phyloP scores from a whole-genome alignment of 2,888 invertebrate genomes.

The Atrina japonica region DNA sequence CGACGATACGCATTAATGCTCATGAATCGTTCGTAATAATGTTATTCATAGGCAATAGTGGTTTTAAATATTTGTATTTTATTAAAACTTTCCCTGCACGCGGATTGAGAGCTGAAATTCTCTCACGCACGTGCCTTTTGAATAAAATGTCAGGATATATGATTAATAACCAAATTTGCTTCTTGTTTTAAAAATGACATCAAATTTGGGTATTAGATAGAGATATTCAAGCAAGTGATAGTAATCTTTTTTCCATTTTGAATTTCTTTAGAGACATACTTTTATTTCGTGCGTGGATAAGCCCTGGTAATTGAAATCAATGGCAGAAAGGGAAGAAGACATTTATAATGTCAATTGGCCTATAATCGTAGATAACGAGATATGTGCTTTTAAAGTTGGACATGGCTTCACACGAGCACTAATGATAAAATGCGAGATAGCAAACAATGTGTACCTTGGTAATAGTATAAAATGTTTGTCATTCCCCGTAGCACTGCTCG shows the following conservation, averaged over 20 bases:
- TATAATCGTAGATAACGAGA: slow-evolving; percentile 33
- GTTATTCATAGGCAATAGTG: slow-evolving; percentile 13
- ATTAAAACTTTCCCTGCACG: slow-evolving; percentile 21
- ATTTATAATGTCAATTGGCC: slow-evolving; percentile 42
- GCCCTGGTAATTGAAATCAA: slow-evolving; percentile 40
- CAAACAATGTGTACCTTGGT: slow-evolving; percentile 16
- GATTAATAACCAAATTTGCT: slow-evolving; percentile 16
- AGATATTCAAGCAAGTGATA: slow-evolving; percentile 30
- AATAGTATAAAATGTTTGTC: slow-evolving; percentile 14
- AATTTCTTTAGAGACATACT: slow-evolving; percentile 22
- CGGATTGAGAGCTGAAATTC: slow-evolving; percentile 4
- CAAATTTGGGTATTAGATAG: slow-evolving; percentile 24
- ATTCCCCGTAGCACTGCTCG: slow-evolving; percentile 10
- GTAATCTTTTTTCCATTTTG: slow-evolving; percentile 33
- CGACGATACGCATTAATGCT: slow-evolving; percentile 28
- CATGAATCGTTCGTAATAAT: slow-evolving; percentile 15
- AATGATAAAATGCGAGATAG: slow-evolving; percentile 30
- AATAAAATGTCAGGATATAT: slow-evolving; percentile 13
- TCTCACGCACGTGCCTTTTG: slow-evolving; percentile 29
- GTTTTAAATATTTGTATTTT: slow-evolving; percentile 20
- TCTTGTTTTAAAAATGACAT: slow-evolving; percentile 33
- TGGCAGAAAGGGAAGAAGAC: slow-evolving; percentile 32
- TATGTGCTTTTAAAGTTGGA: slow-evolving; percentile 42
- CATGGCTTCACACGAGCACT: slow-evolving; percentile 42
- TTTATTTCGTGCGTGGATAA: slow-evolving; percentile 42